phyloP scores from a whole-genome alignment of 2,888 invertebrate species.

The Adelphocoris suturalis region DNA sequence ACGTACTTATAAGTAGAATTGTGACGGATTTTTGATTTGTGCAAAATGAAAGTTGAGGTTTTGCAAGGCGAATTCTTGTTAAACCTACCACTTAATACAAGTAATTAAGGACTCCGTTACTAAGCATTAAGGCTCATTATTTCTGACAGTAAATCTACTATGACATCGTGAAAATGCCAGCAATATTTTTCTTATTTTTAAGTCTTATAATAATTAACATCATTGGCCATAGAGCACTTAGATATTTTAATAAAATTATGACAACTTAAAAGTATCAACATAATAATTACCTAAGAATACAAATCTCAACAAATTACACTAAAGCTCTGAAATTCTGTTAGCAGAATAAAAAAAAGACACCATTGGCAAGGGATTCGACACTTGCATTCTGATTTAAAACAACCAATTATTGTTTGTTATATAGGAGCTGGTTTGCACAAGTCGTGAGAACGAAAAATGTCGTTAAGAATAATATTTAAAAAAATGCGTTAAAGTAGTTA shows the following conservation, averaged over 20 bases:
- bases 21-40: too few relatives aligned
- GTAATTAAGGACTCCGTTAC: not conserved
- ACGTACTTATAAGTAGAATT: too few relatives aligned
- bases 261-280: not conserved
- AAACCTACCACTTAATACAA: not conserved
- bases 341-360: not conserved
- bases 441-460: too few relatives aligned
- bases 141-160: not conserved
- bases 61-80: not conserved
- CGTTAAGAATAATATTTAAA: not conserved
- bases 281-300: not conserved
- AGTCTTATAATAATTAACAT: not conserved
- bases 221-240: not conserved
- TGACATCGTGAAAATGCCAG: not conserved
- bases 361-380: not conserved
- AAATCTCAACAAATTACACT: slow-evolving; percentile 26
- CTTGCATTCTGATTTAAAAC: too few relatives aligned
- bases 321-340: slow-evolving; percentile 8
- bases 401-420: too few relatives aligned
- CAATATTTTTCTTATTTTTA: too few relatives aligned
- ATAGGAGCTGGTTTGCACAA: too few relatives aligned
- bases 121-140: not conserved
- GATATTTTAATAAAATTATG: not conserved
- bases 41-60: not conserved
- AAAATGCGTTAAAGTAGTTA: not conserved